phyloP scores from a whole-genome alignment of 2,888 invertebrate species.

The Athrips mouffetella region DNA sequence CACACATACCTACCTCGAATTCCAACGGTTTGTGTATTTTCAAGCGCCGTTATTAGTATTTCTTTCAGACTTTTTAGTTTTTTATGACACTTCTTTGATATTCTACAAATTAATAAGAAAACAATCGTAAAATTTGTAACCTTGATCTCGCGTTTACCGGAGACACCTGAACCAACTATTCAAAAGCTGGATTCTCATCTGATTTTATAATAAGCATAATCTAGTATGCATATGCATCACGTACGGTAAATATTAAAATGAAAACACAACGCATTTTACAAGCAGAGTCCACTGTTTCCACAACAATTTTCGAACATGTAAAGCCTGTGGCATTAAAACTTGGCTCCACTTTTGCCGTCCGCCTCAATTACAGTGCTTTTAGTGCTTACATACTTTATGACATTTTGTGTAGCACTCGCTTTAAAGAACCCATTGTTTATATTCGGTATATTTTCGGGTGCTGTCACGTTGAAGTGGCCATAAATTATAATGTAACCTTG shows the following conservation, averaged over 20 bases:
- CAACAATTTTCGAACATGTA: slow-evolving; percentile 18
- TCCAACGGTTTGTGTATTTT: no score
- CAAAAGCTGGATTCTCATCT: background rate
- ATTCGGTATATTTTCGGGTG: slow-evolving; percentile 48
- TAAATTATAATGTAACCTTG: slow-evolving; percentile 75
- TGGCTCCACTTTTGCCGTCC: slow-evolving; percentile 35
- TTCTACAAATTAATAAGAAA: no score
- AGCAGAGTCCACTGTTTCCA: slow-evolving; percentile 15
- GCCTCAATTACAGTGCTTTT: slow-evolving; percentile 33
- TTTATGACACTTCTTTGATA: no score
- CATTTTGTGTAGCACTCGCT: slow-evolving; percentile 26
- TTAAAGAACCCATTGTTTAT: slow-evolving; percentile 57
- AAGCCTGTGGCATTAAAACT: slow-evolving; percentile 33
- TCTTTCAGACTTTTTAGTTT: no score
- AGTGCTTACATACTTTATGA: slow-evolving; percentile 28
- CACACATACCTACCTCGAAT: background rate
- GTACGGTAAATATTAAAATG: slow-evolving; percentile 8
- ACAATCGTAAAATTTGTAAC: no score
- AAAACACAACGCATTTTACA: slow-evolving; percentile 9
- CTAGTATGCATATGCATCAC: no score
- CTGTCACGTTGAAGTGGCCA: slow-evolving; percentile 66
- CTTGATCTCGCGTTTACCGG: no score
- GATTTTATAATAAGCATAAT: no score
- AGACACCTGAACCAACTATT: no score
- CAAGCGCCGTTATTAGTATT: no score